A percentile compares a stretch with the other conserved stretches of the same genome.
Evolutionary conservation across 2,113 vertebrate species (phyloP).

Genomic region (Galemys pyrenaicus): DNA sequence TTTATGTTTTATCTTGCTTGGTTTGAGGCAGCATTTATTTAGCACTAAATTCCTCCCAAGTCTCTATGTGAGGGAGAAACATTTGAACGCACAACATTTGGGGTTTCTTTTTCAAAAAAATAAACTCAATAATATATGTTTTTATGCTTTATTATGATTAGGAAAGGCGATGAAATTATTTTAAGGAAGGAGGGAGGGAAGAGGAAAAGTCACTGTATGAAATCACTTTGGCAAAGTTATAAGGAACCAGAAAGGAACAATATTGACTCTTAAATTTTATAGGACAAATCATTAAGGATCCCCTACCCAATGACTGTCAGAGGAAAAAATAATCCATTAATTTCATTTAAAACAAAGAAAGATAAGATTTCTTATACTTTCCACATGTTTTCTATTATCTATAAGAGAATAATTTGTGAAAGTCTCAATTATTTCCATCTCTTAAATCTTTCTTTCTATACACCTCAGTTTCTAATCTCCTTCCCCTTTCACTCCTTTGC

Average conservation of each 20-base stretch:
- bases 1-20: conserved; percentile 90
- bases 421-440: background rate
- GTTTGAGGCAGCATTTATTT: conserved; percentile 90
- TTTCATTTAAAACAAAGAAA: conserved; percentile 22
- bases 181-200: background rate
- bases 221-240: conserved; percentile 41
- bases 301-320: background rate
- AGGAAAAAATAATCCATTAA: background rate
- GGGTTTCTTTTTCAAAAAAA: conserved; percentile 57
- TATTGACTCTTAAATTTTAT: background rate
- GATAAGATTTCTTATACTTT: background rate
- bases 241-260: conserved; percentile 42
- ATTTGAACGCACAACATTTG: conserved; percentile 78
- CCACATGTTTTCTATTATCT: background rate
- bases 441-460: background rate
- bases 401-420: background rate
- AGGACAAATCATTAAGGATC: background rate
- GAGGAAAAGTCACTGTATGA: background rate
- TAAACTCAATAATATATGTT: conserved; percentile 50
- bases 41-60: conserved; percentile 87
- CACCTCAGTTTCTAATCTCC: background rate
- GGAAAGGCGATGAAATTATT: conserved; percentile 23
- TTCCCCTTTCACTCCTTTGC: background rate
- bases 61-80: conserved; percentile 77
- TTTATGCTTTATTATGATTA: conserved; percentile 42